Percentiles rank a stretch among this genome's conserved stretches.
Evolutionary conservation across 2,113 vertebrate species (phyloP).

Genomic region (Calonectris borealis): DNA sequence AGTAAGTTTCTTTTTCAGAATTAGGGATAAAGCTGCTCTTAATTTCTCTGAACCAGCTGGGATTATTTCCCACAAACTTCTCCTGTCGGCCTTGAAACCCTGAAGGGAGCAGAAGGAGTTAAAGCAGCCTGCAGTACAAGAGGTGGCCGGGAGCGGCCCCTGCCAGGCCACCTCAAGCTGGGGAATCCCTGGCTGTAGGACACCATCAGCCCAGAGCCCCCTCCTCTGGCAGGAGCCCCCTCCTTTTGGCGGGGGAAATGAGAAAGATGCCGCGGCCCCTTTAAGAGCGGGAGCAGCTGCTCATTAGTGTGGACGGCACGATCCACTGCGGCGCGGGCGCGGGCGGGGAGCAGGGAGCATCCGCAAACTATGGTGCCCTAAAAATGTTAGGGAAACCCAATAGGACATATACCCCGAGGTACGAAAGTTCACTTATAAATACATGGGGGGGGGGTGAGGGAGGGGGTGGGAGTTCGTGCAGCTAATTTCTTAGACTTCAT

Average conservation of each 20-base stretch:
- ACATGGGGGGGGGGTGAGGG: accelerated
- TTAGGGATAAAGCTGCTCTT: not conserved
- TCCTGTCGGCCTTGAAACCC: not conserved
- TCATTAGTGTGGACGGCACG: conserved; percentile 54
- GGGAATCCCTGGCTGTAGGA: not conserved
- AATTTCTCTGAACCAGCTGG: not conserved
- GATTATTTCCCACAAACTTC: not conserved
- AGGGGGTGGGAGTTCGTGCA: accelerated
- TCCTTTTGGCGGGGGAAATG: not conserved
- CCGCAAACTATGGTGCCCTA: not conserved
- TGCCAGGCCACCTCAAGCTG: not conserved
- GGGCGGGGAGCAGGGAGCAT: too few relatives aligned
- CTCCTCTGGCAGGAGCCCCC: not conserved
- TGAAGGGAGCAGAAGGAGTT: not conserved
- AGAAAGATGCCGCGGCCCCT: not conserved
- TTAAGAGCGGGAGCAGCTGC: not conserved
- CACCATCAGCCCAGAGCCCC: not conserved
- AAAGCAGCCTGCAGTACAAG: not conserved
- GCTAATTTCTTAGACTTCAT: not conserved
- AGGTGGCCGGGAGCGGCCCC: not conserved
- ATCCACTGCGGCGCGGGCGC: conserved; percentile 19
- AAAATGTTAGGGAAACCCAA: too few relatives aligned
- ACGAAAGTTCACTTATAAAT: not conserved
- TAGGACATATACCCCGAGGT: too few relatives aligned
- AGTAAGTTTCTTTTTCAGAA: not conserved